A percentile compares a stretch with the other conserved stretches of the same genome.
phyloP scores from a whole-genome alignment of 2,888 invertebrate species.

The Carabus problematicus region DNA sequence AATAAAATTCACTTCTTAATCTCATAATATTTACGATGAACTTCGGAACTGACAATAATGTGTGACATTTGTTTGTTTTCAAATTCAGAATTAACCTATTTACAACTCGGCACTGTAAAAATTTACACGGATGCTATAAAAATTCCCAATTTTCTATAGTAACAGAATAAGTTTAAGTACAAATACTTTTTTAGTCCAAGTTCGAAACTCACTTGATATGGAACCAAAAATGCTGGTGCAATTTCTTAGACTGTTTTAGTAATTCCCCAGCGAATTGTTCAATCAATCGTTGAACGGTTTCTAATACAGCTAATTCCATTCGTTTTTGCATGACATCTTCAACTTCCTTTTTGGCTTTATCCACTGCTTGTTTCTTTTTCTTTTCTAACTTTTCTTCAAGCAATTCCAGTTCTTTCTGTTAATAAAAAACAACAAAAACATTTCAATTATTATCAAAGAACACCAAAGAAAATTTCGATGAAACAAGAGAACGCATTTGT shows the following conservation, averaged over 20 bases:
- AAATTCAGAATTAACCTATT: no score
- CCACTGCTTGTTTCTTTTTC: conserved; percentile 36
- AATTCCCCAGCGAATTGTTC: conserved; percentile 50
- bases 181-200: neutral
- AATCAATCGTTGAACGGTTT: conserved; percentile 50
- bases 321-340: conserved; percentile 44
- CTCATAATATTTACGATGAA: neutral
- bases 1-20: neutral
- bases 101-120: no score
- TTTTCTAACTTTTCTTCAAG: conserved; percentile 43
- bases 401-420: conserved; percentile 44
- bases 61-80: no score
- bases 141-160: neutral
- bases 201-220: conserved; percentile 50
- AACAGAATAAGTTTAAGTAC: no score
- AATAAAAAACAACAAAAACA: conserved; percentile 24
- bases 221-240: conserved; percentile 49
- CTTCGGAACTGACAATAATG: no score
- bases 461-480: no score
- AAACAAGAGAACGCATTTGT: neutral
- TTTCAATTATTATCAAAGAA: neutral
- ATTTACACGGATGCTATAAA: no score
- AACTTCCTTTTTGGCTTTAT: conserved; percentile 29
- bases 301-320: conserved; percentile 49
- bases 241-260: conserved; percentile 50